Conservation (phyloP, 2,888 invertebrate genomes). For the Lamellibrachia columna region DNA sequence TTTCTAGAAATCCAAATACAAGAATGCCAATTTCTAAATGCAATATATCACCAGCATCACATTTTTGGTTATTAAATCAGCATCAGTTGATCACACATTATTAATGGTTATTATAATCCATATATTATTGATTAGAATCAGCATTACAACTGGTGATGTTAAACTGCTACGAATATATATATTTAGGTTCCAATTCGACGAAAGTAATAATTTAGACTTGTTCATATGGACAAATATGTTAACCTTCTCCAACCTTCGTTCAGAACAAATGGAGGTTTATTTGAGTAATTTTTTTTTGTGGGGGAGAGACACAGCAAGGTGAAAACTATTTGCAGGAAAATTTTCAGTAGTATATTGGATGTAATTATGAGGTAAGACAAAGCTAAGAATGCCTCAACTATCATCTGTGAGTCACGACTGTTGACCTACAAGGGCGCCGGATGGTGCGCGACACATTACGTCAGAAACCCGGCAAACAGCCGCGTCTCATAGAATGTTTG, state of each 20-base stretch:
- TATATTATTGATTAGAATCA: neutral
- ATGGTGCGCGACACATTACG: neutral
- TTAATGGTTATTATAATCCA: neutral
- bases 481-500: slow-evolving; percentile 48
- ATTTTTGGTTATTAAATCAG: neutral
- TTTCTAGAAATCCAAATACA: neutral
- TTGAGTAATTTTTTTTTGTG: too few relatives aligned
- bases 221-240: neutral
- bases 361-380: too few relatives aligned
- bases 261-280: too few relatives aligned
- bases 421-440: neutral
- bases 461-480: neutral
- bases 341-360: too few relatives aligned
- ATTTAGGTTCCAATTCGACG: neutral
- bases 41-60: neutral
- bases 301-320: too few relatives aligned
- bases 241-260: too few relatives aligned
- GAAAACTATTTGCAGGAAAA: too few relatives aligned
- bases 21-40: neutral
- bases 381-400: too few relatives aligned
- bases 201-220: neutral
- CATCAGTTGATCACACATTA: neutral
- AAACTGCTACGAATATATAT: neutral
- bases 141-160: neutral
- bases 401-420: neutral